phyloP scores from a whole-genome alignment of 2,888 invertebrate genomes.

The Bruchidius siliquastri region DNA sequence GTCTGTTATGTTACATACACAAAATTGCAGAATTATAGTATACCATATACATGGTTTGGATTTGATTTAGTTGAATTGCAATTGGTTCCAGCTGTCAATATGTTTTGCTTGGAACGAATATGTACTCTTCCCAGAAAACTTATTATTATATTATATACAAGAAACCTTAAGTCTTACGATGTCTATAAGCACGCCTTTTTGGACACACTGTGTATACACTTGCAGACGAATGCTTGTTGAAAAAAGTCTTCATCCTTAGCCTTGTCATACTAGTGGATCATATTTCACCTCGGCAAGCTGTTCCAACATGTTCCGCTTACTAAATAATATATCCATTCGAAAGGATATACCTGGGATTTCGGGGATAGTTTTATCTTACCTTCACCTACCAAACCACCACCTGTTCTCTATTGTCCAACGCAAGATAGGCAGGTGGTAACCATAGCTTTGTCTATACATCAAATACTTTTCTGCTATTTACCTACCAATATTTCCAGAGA shows the following conservation, averaged over 20 bases:
- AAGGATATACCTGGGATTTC: neutral
- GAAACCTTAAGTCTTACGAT: too few species aligned
- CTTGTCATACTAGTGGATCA: neutral
- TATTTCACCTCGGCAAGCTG: neutral
- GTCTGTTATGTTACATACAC: too few species aligned
- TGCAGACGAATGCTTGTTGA: neutral
- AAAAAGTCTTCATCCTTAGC: neutral
- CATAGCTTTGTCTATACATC: neutral
- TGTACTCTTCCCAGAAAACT: too few species aligned
- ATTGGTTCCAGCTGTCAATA: too few species aligned
- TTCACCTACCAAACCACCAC: neutral
- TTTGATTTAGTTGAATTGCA: too few species aligned
- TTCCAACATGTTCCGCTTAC: neutral
- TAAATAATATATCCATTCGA: neutral
- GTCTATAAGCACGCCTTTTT: neutral
- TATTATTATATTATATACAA: too few species aligned
- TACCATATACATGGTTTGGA: too few species aligned
- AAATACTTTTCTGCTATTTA: neutral
- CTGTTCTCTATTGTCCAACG: neutral
- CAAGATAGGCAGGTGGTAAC: neutral
- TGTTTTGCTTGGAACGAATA: too few species aligned
- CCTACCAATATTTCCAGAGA: neutral
- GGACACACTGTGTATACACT: neutral
- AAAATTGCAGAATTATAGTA: too few species aligned
- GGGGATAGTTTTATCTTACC: neutral